Evolutionary conservation across 2,113 vertebrate genomes (phyloP).

Genomic region (Brachirus orientalis): DNA sequence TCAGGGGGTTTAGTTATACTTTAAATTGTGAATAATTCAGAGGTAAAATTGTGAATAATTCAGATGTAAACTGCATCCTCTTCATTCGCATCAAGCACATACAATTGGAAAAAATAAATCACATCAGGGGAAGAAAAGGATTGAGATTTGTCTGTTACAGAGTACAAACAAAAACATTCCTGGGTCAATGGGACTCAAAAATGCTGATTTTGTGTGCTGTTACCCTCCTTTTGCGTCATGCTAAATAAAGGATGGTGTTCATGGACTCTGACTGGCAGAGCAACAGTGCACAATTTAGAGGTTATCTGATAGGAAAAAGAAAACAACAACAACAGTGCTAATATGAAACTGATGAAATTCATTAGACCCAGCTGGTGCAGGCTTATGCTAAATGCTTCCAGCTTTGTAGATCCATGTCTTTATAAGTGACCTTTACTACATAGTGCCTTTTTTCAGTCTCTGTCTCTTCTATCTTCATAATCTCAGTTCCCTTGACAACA

Average conservation of each 20-base stretch:
- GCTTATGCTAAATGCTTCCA: slow-evolving; percentile 5
- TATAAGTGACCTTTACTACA: slow-evolving; percentile 1
- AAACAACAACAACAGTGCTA: not conserved
- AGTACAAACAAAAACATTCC: no score
- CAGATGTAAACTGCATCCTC: no score
- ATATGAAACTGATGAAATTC: not conserved
- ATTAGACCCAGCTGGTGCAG: slow-evolving; percentile 4
- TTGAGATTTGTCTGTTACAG: no score
- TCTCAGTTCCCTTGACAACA: not conserved
- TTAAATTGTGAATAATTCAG: no score
- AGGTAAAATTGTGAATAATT: no score
- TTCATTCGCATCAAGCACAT: no score
- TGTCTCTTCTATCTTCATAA: slow-evolving; percentile 3
- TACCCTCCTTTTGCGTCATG: no score
- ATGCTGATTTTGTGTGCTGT: not conserved
- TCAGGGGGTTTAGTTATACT: no score
- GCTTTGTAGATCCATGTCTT: not conserved
- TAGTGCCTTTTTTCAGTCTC: not conserved
- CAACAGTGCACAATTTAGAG: not conserved
- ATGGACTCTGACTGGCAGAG: not conserved
- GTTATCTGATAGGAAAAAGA: slow-evolving; percentile 2
- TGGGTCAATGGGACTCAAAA: no score
- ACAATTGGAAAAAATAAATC: no score
- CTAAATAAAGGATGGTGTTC: not conserved
- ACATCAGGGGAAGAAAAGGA: no score